phyloP scores from a whole-genome alignment of 2,888 invertebrate genomes.

The Orthosia cruda region DNA sequence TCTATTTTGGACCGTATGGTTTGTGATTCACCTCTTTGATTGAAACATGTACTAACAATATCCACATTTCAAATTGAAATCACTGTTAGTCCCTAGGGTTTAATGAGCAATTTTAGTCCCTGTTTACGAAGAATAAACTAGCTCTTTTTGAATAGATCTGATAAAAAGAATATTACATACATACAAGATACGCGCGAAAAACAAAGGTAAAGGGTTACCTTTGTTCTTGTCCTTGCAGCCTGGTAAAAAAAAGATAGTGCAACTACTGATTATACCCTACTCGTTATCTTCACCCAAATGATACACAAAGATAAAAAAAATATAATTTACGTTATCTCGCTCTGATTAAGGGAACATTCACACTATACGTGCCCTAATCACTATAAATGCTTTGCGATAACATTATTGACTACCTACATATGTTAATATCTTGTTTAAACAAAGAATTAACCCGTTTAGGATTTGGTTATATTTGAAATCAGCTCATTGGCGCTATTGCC shows the following conservation, averaged over 20 bases:
- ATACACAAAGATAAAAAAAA: slow-evolving; percentile 50
- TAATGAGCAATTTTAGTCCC: too few relatives aligned
- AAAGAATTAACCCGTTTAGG: slow-evolving; percentile 11
- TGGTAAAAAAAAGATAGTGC: background rate
- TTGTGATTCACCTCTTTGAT: too few relatives aligned
- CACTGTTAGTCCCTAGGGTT: too few relatives aligned
- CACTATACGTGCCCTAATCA: slow-evolving; percentile 27
- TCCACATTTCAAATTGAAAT: too few relatives aligned
- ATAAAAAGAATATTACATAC: too few relatives aligned
- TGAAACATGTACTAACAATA: too few relatives aligned
- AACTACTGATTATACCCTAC: slow-evolving; percentile 15
- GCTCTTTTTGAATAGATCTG: too few relatives aligned
- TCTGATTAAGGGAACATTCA: slow-evolving; percentile 50
- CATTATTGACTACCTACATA: slow-evolving; percentile 10
- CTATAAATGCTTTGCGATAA: slow-evolving; percentile 25
- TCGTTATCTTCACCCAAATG: slow-evolving; percentile 60
- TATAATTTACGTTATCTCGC: slow-evolving; percentile 42
- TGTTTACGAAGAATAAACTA: too few relatives aligned
- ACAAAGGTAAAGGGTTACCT: too few relatives aligned
- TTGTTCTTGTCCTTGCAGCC: too few relatives aligned
- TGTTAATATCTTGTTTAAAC: slow-evolving; percentile 24
- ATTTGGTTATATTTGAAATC: background rate
- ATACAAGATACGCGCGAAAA: too few relatives aligned
- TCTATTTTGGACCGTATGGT: too few relatives aligned
- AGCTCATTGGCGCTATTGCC: background rate